Base-by-base conservation (phyloP, 2,113 vertebrate species). In the Triplophysa siluroides region DNA sequence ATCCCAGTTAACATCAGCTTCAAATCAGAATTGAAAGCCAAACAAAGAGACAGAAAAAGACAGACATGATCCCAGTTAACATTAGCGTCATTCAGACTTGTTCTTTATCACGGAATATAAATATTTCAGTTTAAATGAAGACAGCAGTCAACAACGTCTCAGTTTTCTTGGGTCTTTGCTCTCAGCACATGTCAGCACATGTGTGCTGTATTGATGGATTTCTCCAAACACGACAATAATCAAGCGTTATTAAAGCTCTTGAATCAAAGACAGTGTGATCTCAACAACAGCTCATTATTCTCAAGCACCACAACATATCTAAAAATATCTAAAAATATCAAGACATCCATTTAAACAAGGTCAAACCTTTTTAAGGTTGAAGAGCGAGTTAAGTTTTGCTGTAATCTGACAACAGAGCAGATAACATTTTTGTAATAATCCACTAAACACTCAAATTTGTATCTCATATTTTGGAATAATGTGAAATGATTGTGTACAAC, bases 201-300 rank as follows among this genome's bases (percentile, higher is more conserved):
- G 45, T 54, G 65, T 16, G 23, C 23, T 3, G 8, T 19, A 18
- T 23, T 26, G 52, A 70, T 29, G 47, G 80, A 72, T 94, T 91
- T 14, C 82, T 92, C 92, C 92, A 93, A 3, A 14, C 0, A 0
- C 4, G 65, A 0, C 88, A 90, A 0, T 90, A 92, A 21, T 16
- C 86, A 1, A 89, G 91, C 0, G 14, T 52, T 11, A 45, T 45
- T 45, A 45, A 11, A 45, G 9, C 43, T 45, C 43, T 52, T 52
- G 14, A 52, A 52, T 14, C 33, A 38, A 38, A 38, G 33, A 7
- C 50, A 52, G 50, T 52, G 50, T 14, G 5, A 52, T 52, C 69
- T 56, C 69, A 33, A 56, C 19, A 50, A 19, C 52, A 33, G 50
- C 11, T 72, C 8, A 71, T 71, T 56, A 38, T 71, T 21, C 11